Conservation (phyloP, 2,888 invertebrate genomes). For the Tetranychus piercei region DNA sequence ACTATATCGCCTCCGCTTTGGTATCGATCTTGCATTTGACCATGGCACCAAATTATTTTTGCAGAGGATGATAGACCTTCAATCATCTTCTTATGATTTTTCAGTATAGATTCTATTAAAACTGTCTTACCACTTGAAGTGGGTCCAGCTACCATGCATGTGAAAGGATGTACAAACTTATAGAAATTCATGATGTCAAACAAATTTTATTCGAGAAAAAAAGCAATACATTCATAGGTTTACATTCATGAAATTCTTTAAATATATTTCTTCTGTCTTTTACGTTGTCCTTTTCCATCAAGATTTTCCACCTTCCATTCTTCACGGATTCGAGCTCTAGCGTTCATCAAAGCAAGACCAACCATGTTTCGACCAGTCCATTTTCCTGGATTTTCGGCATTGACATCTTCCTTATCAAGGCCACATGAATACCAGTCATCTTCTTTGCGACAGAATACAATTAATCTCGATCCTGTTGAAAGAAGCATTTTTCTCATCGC, state of each 20-base stretch:
- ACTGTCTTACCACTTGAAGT: constrained; percentile 18
- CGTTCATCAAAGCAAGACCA: not conserved
- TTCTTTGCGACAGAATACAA: no score
- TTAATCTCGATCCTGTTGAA: no score
- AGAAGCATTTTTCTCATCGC: no score
- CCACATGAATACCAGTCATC: no score
- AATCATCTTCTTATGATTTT: constrained; percentile 7
- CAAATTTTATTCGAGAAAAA: not conserved
- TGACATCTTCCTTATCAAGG: no score
- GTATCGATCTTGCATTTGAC: constrained; percentile 13
- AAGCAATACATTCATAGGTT: no score
- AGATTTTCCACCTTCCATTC: not conserved
- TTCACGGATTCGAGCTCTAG: not conserved
- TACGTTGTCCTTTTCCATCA: not conserved
- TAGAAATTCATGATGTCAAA: not conserved
- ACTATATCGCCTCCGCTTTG: not conserved
- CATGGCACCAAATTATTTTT: constrained; percentile 14
- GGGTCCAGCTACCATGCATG: constrained; percentile 14
- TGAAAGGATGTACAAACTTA: constrained; percentile 14
- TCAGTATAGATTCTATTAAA: not conserved
- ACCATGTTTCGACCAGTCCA: not conserved
- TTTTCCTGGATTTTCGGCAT: not conserved
- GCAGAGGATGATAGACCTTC: not conserved
- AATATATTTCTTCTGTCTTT: not conserved
- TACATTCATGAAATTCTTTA: not conserved